These are phyloP conservation scores for Lutjanus argentimaculatus DNA, from an alignment of 2,797 vertebrate genomes.

Conservation along the genomic window DNA sequence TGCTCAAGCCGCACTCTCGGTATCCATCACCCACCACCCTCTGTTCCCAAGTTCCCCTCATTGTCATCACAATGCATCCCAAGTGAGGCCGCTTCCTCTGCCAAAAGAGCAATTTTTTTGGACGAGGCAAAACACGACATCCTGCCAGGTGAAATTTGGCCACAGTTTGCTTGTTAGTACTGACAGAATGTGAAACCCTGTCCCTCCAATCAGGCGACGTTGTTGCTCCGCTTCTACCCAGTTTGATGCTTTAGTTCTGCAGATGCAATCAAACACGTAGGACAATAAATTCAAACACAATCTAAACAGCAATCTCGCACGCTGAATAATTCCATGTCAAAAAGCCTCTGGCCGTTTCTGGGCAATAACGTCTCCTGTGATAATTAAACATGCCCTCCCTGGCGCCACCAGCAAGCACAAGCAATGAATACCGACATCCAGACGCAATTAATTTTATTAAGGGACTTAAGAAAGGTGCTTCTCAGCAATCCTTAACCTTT, in stretches of 20 bases:
- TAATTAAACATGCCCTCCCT: constrained; percentile 51
- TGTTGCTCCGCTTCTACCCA: constrained; percentile 28
- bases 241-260: constrained; percentile 13
- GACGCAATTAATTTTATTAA: constrained; percentile 53
- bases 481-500: constrained; percentile 75
- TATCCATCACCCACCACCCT: constrained; percentile 65
- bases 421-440: constrained; percentile 46
- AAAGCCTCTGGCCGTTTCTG: constrained; percentile 35
- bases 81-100: constrained; percentile 37
- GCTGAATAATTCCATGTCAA: constrained; percentile 35
- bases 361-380: constrained; percentile 28
- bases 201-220: constrained; percentile 21
- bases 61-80: constrained; percentile 60
- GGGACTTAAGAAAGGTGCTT: constrained; percentile 47
- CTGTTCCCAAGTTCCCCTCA: constrained; percentile 59
- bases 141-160: constrained; percentile 76
- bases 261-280: constrained; percentile 26
- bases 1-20: constrained; percentile 32
- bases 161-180: constrained; percentile 55
- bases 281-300: constrained; percentile 43
- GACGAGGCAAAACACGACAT: constrained; percentile 45
- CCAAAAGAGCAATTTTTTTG: constrained; percentile 58
- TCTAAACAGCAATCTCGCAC: constrained; percentile 40
- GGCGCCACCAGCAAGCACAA: constrained; percentile 13
- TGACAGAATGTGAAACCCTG: constrained; percentile 49